Evolutionary conservation across 2,113 vertebrate species (phyloP).

Genomic region (Okapia johnstoni): DNA sequence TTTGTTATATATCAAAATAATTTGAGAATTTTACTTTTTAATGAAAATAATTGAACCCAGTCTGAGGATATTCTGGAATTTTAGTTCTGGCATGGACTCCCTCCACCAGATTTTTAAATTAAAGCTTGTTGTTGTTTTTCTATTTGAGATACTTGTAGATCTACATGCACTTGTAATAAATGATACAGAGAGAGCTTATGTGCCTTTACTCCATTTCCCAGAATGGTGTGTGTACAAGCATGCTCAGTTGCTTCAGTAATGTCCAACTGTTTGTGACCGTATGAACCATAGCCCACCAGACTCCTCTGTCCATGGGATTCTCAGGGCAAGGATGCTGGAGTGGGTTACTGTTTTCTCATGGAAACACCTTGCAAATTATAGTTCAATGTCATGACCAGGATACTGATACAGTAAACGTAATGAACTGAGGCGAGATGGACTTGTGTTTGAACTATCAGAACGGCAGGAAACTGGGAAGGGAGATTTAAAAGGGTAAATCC

Average conservation of each 20-base stretch:
- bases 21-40: neutral
- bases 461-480: neutral
- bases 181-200: neutral
- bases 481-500: neutral
- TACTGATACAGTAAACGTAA: neutral
- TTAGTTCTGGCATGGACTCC: neutral
- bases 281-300: neutral
- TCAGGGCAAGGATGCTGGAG: neutral
- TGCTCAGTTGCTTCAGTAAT: neutral
- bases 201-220: neutral
- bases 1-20: neutral
- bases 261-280: accelerated
- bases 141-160: neutral
- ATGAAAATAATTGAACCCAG: neutral
- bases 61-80: neutral
- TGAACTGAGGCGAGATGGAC: neutral
- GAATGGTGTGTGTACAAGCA: neutral
- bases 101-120: neutral
- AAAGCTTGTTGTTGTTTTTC: neutral
- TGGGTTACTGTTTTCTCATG: neutral
- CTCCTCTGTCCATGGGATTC: neutral
- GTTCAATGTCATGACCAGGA: neutral
- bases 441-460: neutral
- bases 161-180: neutral
- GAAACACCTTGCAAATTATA: neutral